Conservation (phyloP, 2,113 vertebrate genomes). For the Mola mola region DNA sequence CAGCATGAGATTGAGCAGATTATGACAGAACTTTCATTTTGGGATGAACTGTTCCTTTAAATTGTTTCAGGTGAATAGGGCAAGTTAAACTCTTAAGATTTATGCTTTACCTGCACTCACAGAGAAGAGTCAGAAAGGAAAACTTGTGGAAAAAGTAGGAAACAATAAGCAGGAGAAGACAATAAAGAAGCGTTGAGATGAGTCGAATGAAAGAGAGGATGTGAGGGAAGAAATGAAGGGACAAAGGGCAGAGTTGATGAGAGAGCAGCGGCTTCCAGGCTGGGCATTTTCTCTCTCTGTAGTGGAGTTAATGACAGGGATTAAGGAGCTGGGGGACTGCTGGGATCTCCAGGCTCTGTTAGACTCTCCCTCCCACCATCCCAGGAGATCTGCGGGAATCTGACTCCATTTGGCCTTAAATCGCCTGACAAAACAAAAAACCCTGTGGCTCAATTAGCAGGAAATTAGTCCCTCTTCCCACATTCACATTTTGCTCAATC, state of each 20-base stretch:
- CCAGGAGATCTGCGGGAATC: slow-evolving; percentile 75
- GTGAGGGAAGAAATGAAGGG: slow-evolving; percentile 49
- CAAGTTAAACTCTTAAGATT: too few relatives aligned
- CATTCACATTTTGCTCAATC: slow-evolving; percentile 23
- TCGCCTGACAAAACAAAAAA: slow-evolving; percentile 75
- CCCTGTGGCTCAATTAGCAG: slow-evolving; percentile 68
- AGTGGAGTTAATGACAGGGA: slow-evolving; percentile 77
- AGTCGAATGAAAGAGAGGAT: slow-evolving; percentile 71
- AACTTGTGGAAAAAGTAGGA: slow-evolving; percentile 33
- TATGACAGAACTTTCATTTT: too few relatives aligned
- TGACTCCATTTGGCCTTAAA: slow-evolving; percentile 72
- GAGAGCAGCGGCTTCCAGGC: slow-evolving; percentile 46
- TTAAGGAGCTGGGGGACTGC: slow-evolving; percentile 63
- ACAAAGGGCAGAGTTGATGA: slow-evolving; percentile 74
- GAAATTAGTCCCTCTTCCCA: slow-evolving; percentile 54
- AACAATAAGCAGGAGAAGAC: slow-evolving; percentile 60
- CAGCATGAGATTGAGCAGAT: too few relatives aligned
- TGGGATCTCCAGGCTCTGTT: slow-evolving; percentile 63
- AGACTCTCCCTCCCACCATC: slow-evolving; percentile 58
- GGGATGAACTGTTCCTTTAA: not conserved
- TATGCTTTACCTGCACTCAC: slow-evolving; percentile 33
- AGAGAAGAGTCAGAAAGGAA: slow-evolving; percentile 38
- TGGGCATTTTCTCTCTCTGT: slow-evolving; percentile 35
- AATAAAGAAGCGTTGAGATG: slow-evolving; percentile 59
- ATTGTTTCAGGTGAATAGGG: too few relatives aligned